Evolutionary conservation across 2,797 vertebrate genomes (phyloP).

Genomic region (Poecilia picta): DNA sequence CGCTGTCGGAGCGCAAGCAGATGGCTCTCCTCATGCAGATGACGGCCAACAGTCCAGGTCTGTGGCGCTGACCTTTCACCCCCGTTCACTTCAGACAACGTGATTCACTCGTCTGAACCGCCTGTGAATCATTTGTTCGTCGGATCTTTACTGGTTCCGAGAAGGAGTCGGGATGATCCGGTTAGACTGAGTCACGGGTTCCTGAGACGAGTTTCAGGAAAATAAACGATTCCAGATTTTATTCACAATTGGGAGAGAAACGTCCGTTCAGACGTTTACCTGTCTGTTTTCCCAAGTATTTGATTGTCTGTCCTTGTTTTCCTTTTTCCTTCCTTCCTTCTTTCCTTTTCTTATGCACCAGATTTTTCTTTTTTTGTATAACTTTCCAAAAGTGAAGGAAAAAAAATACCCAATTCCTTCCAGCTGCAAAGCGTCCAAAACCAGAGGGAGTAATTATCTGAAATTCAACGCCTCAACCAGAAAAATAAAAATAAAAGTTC

Average conservation of each 20-base stretch:
- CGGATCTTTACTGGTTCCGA: not conserved
- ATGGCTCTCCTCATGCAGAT: conserved; percentile 99
- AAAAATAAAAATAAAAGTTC: no score
- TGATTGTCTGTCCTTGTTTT: not conserved
- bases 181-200: not conserved
- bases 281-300: not conserved
- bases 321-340: not conserved
- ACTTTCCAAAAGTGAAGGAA: no score
- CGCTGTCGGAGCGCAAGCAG: conserved; percentile 97
- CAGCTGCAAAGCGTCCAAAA: no score
- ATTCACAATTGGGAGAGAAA: no score
- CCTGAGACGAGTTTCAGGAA: not conserved
- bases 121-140: conserved; percentile 12
- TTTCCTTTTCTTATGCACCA: not conserved
- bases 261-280: no score
- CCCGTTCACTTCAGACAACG: not conserved
- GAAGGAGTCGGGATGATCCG: conserved; percentile 12
- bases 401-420: no score
- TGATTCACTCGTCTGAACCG: conserved; percentile 30
- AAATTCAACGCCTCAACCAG: no score
- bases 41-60: conserved; percentile 99
- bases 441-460: no score
- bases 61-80: conserved; percentile 35
- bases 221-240: not conserved
- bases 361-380: not conserved